Base-by-base conservation (phyloP, 2,113 vertebrate species). In the Psittacara wagleri region DNA sequence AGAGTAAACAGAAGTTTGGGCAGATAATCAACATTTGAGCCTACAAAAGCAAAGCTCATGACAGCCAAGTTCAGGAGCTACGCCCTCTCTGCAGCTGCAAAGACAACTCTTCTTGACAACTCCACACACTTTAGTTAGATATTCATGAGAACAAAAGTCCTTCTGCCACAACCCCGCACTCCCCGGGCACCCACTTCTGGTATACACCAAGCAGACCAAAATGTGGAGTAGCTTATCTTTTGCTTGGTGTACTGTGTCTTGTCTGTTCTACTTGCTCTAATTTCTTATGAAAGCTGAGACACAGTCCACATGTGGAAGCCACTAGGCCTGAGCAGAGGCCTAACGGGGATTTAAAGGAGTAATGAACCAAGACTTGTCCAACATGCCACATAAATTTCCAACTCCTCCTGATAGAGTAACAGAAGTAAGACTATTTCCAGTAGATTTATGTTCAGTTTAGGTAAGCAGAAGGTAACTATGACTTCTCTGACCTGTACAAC, bases 341-440 rank as follows among this genome's bases (percentile, higher is more conserved):
- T 39, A 67, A 81, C 10, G 6, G 74, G 0, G 13, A 78, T 74
- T 81, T 59, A 14, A 14, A 72, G 70, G n/a, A 88, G 31, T 8
- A 6, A 39, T 3, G 4, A 70, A 33, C 51, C 8, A 39, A 63
- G 43, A 14, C 31, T 37, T 46, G 15, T 51, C 33, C 54, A 39
- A 19, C 16, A 5, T 6, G 5, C 6, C 25, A 67, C 0, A 0
- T 5, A 72, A 68, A 41, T 11, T 51, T 72, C 33, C 8, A 48
- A 6, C 17, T 67, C 35, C 20, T 85, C 59, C 41, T 19, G 5
- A 35, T 5, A n/a, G 14, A 1, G 2, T 61, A 51, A 51, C 0
- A 62, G 14, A 88, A 86, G 16, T n/a, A 75, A 51, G 35, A 54
- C 13, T 54, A 33, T 72, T 72, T 68, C 35, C 24, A 73, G 39